Base-by-base conservation (phyloP, 2,888 invertebrate genomes). In the Noctua pronuba region DNA sequence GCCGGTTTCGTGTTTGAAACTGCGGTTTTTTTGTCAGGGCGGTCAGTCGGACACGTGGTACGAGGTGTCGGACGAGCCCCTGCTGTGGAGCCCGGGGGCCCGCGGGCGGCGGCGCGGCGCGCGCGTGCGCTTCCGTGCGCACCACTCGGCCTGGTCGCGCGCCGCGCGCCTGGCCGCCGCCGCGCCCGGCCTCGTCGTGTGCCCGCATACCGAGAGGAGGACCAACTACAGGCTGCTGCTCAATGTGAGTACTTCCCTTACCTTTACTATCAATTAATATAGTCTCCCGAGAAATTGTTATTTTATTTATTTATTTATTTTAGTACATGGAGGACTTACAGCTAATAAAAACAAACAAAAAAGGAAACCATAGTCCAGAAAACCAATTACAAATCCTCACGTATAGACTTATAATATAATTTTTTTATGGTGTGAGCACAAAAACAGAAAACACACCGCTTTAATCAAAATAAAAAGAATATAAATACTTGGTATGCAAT, bases 141-240 rank as follows among this genome's bases (percentile, higher is more conserved):
- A 89, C 89, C 92, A 89, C 80, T 93, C 90, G 52, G 94, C 90
- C 6, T 92, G 93, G 93, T 93, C 92, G 21, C 91, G 93, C 97
- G 73, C 97, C 94, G 97, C 88, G 91, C 97, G 85, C 93, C 98
- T 98, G 88, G 98, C 98, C 16, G 97, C 98, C 69, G 98, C 98
- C 69, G 98, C 98, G 78, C 98, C 98, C 80, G 98, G 98, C 8
- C 97, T 98, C 68, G 97, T 98, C 16, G 97, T 98, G 46, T 98
- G 98, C 88, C 97, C 97, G 86, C 98, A 98, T 92, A 97, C 97
- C 31, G 98, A 98, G 93, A 94, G 98, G 0, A 97, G 97, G 73
- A 97, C 98, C 76, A 97, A 97, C 90, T 98, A 98, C 91, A 95
- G 98, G 72, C 97, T 98, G 90, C 97, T 98, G 86, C 96, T 98